Base-by-base conservation (phyloP, 2,888 invertebrate species). In the Amiota minor region DNA sequence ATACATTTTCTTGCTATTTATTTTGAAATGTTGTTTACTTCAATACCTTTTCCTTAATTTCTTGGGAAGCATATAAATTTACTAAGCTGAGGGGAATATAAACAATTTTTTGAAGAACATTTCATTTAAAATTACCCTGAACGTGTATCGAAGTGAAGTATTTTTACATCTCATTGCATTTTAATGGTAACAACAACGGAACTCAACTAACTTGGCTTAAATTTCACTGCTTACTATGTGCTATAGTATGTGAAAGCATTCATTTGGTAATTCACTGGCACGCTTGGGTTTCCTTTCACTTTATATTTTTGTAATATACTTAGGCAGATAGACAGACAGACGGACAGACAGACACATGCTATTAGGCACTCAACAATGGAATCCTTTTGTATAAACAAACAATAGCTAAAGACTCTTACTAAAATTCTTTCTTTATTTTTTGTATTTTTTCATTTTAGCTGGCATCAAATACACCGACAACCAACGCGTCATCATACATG, bases 401-500 rank as follows among this genome's bases (percentile, higher is more conserved):
- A 82, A 84, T 75, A 74, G 74, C 8, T 20, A 71, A 62, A 74
- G 20, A 12, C 61, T 62, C n/a, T 62, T 18, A 35, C 20, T 23
- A 12, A 35, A 62, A n/a, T 12, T 53, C 53, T 61, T 64, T 23
- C 45, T 64, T 45, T 35, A 64, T 18, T 14, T 23, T 14, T 12
- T 68, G n/a, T 23, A 20, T 20, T 47, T 67, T 23, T 59, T 18
- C 12, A 74, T 84, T 85, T 86, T 81, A 89, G 89, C 89, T 81
- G 89, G 89, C 80, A 88, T 89, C 76, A 89, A 93, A 74, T 93
- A 97, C 89, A 97, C 97, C 82, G 98, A 98, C 92, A 96, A 96
- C 90, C 96, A 98, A 89, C 94, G 98, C 70, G 97, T 98, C 71
- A 97, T 97, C 81, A 97, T 98, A 88, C 96, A 96, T 90, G 95